Evolutionary conservation across 2,113 vertebrate species (phyloP).

Genomic region (Synodontis membranacea): DNA sequence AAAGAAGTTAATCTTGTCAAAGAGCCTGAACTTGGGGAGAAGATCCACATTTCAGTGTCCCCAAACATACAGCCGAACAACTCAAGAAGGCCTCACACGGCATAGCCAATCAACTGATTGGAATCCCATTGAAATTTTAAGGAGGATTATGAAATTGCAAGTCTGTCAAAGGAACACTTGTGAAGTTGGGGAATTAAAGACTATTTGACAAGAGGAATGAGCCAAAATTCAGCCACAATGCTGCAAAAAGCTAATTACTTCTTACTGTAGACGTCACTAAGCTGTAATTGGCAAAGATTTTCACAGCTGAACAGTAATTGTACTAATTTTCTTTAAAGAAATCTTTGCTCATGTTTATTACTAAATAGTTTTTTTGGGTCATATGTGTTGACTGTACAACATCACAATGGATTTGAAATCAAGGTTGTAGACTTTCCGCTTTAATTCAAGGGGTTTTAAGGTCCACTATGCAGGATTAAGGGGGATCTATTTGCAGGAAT

Average conservation of each 20-base stretch:
- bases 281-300: not conserved
- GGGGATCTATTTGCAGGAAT: too few species aligned
- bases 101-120: not conserved
- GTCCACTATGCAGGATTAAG: too few species aligned
- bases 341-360: too few species aligned
- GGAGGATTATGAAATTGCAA: not conserved
- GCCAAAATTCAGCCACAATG: not conserved
- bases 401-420: too few species aligned
- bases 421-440: too few species aligned
- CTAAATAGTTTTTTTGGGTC: too few species aligned
- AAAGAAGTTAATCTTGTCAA: not conserved
- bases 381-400: too few species aligned
- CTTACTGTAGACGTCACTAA: too few species aligned
- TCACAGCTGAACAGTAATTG: too few species aligned
- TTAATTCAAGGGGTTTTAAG: too few species aligned
- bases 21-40: not conserved
- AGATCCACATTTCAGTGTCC: not conserved
- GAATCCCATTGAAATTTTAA: not conserved
- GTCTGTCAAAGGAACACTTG: not conserved
- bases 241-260: too few species aligned
- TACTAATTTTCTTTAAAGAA: too few species aligned
- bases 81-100: not conserved
- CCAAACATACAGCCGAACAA: not conserved
- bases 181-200: not conserved
- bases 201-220: not conserved